Base-by-base conservation (phyloP, 2,888 invertebrate genomes). In the Gymnocheta viridis region DNA sequence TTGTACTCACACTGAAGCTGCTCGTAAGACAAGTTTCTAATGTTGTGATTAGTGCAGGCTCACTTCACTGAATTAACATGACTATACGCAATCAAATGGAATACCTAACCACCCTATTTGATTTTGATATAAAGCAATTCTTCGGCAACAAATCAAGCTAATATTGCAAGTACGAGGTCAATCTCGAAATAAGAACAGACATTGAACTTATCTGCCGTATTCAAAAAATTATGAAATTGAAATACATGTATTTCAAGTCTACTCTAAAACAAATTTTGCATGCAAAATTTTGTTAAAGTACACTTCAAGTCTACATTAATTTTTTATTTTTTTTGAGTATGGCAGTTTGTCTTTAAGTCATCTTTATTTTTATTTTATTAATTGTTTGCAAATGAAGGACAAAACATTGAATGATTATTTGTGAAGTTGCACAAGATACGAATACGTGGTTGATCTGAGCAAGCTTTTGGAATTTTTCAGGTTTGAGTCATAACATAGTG, bases 1-100 rank as follows among this genome's bases (percentile, higher is more conserved):
- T 66, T 72, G 72, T 60, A 49, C 22, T 60, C 60, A 54, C 35
- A 62, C 62, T 56, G 44, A 62, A 17, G 22, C 35, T 62, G 62
- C 54, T 64, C 69, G 69, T 81, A 84, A 84, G 81, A 84, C 84
- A 84, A 84, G 84, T 84, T 81, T 78, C 81, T 73, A 84, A 81
- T 81, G 77, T 84, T 81, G 77, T 77, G 78, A 81, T 81, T 73
- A 84, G 84, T 82, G 79, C 79, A 79, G 78, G 78, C 76, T 66
- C 82, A 82, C 79, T 77, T 76, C 79, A 70, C 60, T 70, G 73
- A 69, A 82, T 80, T 86, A 73, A 82, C 85, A 77, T 80, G 77
- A 77, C 58, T 51, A 22, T 6, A 41, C 14, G 67, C 69, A 69
- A 22, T 51, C 70, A 51, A 47, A 27, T 35, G 35, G 29, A 72